Conservation (phyloP, 92 coral and sea anemone species). For the Meandrina meandrites region DNA sequence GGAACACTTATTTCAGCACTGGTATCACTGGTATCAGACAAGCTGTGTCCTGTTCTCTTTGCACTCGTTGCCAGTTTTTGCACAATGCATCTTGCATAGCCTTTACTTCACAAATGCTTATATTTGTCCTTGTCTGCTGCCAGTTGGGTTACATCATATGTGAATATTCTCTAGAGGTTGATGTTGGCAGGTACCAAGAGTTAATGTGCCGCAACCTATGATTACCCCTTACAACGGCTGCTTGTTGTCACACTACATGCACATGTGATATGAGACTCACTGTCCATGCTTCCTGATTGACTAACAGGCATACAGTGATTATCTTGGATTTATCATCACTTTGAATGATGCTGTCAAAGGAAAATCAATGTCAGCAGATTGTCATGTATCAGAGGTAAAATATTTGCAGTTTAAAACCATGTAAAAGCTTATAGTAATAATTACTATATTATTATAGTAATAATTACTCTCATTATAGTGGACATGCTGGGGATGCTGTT, state of each 20-base stretch:
- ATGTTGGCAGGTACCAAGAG: neutral
- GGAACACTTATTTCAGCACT: no score
- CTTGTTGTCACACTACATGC: neutral
- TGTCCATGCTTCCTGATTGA: neutral
- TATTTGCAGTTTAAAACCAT: no score
- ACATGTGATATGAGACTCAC: no score
- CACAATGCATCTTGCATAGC: neutral
- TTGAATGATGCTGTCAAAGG: conserved; percentile 87
- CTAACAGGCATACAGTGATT: conserved; percentile 84
- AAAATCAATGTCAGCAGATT: conserved; percentile 64
- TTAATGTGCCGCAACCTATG: neutral
- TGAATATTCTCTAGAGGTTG: neutral
- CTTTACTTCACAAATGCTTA: no score
- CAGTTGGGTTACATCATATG: neutral
- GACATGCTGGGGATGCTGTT: no score
- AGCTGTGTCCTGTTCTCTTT: no score
- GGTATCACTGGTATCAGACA: no score
- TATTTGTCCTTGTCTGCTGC: neutral
- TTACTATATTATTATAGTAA: no score
- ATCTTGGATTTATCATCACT: conserved; percentile 69
- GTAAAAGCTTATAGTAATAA: no score
- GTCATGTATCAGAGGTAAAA: conserved; percentile 77
- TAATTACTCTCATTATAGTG: no score
- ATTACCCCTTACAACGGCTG: neutral
- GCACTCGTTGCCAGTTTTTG: neutral